phyloP scores from a whole-genome alignment of 2,797 vertebrate genomes.

The Argentina silus region DNA sequence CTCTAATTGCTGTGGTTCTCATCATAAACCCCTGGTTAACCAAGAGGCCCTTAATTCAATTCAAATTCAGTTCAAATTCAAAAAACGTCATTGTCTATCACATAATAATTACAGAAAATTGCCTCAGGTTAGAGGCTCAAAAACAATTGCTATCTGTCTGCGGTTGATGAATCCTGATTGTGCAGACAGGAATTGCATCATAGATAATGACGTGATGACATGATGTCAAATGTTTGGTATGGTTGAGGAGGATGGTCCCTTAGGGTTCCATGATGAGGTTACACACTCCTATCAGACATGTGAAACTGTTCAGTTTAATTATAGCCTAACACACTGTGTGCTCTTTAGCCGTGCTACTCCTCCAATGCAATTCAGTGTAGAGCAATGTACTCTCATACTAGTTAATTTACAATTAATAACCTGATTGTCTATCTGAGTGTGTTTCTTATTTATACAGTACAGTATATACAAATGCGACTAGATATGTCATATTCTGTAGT shows the following conservation, averaged over 20 bases:
- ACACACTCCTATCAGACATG: not conserved
- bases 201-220: not conserved
- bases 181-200: not conserved
- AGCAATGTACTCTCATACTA: not conserved
- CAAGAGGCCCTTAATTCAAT: too few species aligned
- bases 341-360: too few species aligned
- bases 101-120: too few species aligned
- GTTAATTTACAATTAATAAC: slow-evolving; percentile 12
- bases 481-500: not conserved
- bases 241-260: not conserved
- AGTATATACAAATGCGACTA: too few species aligned
- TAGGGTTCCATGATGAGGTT: not conserved
- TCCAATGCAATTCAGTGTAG: too few species aligned
- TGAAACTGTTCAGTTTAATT: too few species aligned
- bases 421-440: too few species aligned
- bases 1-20: not conserved
- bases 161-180: not conserved
- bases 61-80: too few species aligned
- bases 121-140: too few species aligned
- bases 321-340: too few species aligned
- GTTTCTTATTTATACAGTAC: too few species aligned
- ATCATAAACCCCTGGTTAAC: not conserved
- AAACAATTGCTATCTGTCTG: not conserved
- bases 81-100: too few species aligned
- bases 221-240: not conserved